Evolutionary conservation across 2,888 invertebrate genomes (phyloP).

Genomic region (Tachina lurida): DNA sequence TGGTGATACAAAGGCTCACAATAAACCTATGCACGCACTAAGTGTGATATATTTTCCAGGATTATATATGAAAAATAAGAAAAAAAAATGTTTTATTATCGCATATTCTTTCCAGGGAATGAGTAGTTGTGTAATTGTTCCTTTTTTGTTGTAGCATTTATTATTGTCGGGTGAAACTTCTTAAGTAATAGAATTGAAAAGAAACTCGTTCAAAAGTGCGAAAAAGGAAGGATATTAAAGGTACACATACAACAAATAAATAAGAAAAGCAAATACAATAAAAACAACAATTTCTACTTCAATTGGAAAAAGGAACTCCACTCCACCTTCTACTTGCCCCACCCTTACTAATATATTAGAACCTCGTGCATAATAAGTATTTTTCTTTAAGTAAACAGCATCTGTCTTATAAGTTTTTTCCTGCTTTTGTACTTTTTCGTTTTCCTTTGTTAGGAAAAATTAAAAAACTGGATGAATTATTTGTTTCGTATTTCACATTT

Average conservation of each 20-base stretch:
- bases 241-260: constrained; percentile 59
- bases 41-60: constrained; percentile 83
- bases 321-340: constrained; percentile 20
- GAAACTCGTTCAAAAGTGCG: constrained; percentile 69
- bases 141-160: constrained; percentile 39
- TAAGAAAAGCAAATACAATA: constrained; percentile 52
- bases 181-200: constrained; percentile 63
- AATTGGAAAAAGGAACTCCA: constrained; percentile 16
- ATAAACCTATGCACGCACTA: constrained; percentile 76
- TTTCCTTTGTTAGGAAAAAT: background rate
- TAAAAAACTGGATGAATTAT: constrained; percentile 65
- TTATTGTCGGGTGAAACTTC: constrained; percentile 51
- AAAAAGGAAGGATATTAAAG: constrained; percentile 70
- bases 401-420: constrained; percentile 60
- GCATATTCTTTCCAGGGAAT: constrained; percentile 52
- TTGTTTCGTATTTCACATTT: constrained; percentile 68
- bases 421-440: too few species aligned
- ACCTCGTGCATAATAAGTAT: constrained; percentile 26
- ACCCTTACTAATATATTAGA: constrained; percentile 6
- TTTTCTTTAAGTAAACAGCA: constrained; percentile 62
- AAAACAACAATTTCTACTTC: constrained; percentile 49
- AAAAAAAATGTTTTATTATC: constrained; percentile 70
- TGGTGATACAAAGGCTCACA: constrained; percentile 60
- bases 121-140: constrained; percentile 49
- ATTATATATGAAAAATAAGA: constrained; percentile 79